Evolutionary conservation across 2,113 vertebrate genomes (phyloP).

Genomic region (Acrocephalus kingi): DNA sequence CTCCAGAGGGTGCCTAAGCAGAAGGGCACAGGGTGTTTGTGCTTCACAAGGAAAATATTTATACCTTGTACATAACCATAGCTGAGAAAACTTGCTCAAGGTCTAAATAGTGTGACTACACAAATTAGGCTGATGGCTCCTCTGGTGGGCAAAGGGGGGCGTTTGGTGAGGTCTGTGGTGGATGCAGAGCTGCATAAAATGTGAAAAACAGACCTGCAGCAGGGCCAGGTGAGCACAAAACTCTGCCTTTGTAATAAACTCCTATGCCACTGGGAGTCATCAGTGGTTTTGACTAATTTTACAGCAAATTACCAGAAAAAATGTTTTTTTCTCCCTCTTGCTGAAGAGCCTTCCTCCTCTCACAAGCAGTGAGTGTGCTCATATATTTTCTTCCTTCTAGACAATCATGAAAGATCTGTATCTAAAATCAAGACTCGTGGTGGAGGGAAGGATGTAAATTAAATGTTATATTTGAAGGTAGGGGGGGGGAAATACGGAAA

Average conservation of each 20-base stretch:
- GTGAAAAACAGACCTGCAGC: not conserved
- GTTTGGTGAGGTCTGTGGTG: not conserved
- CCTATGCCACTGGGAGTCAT: not conserved
- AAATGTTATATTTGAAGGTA: not conserved
- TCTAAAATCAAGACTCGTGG: not conserved
- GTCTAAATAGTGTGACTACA: not conserved
- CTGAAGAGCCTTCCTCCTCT: not conserved
- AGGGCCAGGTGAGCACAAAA: not conserved
- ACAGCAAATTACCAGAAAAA: not conserved
- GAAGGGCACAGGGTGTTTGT: not conserved
- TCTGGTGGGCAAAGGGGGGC: not conserved
- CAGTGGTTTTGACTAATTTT: not conserved
- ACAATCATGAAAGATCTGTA: not conserved
- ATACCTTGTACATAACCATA: not conserved
- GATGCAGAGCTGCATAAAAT: not conserved
- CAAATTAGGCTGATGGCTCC: not conserved
- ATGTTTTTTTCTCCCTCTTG: not conserved
- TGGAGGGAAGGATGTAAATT: not conserved
- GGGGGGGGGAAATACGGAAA: not conserved
- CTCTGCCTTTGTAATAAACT: not conserved
- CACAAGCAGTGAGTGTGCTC: not conserved
- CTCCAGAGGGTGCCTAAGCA: not conserved
- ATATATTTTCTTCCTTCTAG: not conserved
- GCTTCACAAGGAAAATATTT: conserved; percentile 54
- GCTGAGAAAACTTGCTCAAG: conserved; percentile 23